A percentile compares a stretch with the other conserved stretches of the same genome.
Evolutionary conservation across 2,888 invertebrate genomes (phyloP).

Genomic region (Sarcophaga carnaria): DNA sequence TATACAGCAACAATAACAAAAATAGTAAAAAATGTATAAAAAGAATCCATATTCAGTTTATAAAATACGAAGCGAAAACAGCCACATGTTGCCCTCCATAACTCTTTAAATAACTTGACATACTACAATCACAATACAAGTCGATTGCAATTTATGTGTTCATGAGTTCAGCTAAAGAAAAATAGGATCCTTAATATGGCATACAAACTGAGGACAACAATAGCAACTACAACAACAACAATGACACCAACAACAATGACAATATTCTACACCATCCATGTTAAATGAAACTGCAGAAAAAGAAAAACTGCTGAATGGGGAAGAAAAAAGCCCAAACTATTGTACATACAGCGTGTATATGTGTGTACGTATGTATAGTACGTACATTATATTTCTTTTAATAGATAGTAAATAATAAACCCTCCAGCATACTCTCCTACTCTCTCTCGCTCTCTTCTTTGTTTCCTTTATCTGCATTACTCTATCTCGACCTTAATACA

Average conservation of each 20-base stretch:
- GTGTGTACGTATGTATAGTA: not conserved
- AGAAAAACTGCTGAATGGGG: not conserved
- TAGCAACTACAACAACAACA: not conserved
- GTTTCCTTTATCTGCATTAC: too few species aligned
- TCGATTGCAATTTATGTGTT: slow-evolving; percentile 56
- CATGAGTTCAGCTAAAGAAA: slow-evolving; percentile 19
- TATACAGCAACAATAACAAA: not conserved
- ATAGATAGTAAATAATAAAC: slow-evolving; percentile 47
- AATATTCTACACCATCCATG: not conserved
- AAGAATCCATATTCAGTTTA: not conserved
- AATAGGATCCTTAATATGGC: slow-evolving; percentile 23
- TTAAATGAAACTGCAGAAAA: slow-evolving; percentile 14
- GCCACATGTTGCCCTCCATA: slow-evolving; percentile 66
- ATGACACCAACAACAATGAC: not conserved
- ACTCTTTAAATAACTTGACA: slow-evolving; percentile 69
- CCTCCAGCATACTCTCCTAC: not conserved
- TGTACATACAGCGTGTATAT: not conserved
- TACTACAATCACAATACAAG: slow-evolving; percentile 27
- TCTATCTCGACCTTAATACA: slow-evolving; percentile 40
- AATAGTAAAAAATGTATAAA: not conserved
- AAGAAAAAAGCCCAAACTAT: slow-evolving; percentile 2
- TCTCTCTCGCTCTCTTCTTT: slow-evolving; percentile 18
- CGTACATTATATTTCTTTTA: slow-evolving; percentile 23
- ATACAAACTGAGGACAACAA: not conserved
- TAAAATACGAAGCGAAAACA: slow-evolving; percentile 38